Evolutionary conservation across 2,113 vertebrate genomes (phyloP), one percentile per base, ranked within the genome.

Genomic region (Mugil cephalus): DNA sequence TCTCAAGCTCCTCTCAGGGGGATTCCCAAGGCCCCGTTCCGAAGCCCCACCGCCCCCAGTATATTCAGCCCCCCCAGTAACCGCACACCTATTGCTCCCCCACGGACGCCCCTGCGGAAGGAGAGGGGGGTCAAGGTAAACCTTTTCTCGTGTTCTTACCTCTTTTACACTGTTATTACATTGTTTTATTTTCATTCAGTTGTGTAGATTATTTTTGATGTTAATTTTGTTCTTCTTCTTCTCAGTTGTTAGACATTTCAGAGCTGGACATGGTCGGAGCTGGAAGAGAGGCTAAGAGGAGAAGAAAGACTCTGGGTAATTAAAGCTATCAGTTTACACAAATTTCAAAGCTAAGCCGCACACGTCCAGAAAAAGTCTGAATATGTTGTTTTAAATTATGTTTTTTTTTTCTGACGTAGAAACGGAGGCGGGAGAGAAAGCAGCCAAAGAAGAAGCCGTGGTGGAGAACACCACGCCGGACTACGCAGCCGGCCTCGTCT

Each of bases 61-160:
- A 96, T 98, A 54, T 99, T 99, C 91, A 98, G 95, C 86, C 96
- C 98, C 4, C 92, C 97, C 10, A 96, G 97, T 74, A 99, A 96
- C 63, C 95, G 97, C 85, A 96, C 97, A 11, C 96, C 97, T 1
- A 97, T 99, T 53, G 94, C 97, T 1, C 97, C 97, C 0, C 94
- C 95, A 0, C 94, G 97, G 84, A 96, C 97, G 0, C 96, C 97
- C 2, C 75, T 98, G 74, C 95, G 96, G 24, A 99, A 99, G 86
- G 98, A 99, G 88, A 93, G 98, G 59, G 98, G 98, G 4, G 98
- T 98, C 21, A 99, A 99, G 96, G 98, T 99, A 47, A n/a, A 10
- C 21, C 4, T 1, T 1, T n/a, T 0, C n/a, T 13, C 12, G 0
- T n/a, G 11, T 18, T 21, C 3, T 36, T 21, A 8, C 15, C n/a